phyloP scores from a whole-genome alignment of 2,113 vertebrate species.

The Pterocles orientalis region DNA sequence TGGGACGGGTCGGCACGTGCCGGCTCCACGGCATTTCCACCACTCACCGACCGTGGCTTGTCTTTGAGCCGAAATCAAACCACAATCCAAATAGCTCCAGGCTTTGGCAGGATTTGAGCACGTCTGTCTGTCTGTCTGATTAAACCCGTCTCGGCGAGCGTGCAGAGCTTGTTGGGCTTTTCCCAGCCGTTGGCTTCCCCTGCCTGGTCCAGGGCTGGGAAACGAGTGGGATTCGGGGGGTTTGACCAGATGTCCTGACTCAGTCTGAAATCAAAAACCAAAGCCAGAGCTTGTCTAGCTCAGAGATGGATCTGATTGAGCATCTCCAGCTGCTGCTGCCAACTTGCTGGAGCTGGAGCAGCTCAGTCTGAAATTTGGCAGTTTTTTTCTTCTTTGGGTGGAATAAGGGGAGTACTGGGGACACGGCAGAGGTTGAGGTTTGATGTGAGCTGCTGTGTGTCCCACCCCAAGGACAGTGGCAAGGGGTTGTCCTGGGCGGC shows the following conservation, averaged over 20 bases:
- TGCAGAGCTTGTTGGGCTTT: neutral
- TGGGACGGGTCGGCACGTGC: accelerated
- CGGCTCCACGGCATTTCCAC: accelerated
- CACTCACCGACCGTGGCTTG: accelerated
- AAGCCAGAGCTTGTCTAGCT: neutral
- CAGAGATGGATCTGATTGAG: neutral
- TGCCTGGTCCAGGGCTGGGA: neutral
- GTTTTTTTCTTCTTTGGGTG: neutral
- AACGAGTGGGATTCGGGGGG: neutral
- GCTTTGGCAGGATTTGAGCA: constrained; percentile 10
- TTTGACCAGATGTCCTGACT: neutral
- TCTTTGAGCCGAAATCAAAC: neutral
- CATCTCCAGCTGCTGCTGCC: neutral
- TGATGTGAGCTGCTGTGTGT: neutral
- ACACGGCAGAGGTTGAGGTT: neutral
- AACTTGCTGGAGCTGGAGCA: neutral
- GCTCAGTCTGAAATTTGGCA: neutral
- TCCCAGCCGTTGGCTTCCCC: neutral
- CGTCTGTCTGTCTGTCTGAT: neutral
- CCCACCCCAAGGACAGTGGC: neutral
- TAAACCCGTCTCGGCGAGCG: accelerated
- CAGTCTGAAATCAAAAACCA: neutral
- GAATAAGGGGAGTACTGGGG: neutral
- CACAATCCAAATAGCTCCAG: neutral
- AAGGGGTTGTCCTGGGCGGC: neutral